These are phyloP conservation scores for Ramazzottius varieornatus DNA, from an alignment of 2,888 invertebrate genomes.

Conservation along the genomic window DNA sequence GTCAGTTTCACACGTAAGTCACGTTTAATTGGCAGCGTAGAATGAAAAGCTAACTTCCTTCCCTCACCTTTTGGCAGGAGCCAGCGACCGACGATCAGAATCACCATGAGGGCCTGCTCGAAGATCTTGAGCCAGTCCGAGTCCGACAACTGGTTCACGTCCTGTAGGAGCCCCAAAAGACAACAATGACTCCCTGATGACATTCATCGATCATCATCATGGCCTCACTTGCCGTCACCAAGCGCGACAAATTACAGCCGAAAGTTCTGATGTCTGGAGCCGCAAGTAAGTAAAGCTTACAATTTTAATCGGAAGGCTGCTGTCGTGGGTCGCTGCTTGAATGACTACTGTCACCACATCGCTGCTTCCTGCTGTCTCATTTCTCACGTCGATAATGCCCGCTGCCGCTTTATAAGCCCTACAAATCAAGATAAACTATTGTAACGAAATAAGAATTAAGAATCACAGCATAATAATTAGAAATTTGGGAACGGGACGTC, in stretches of 20 bases:
- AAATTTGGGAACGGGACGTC: neutral
- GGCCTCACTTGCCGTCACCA: neutral
- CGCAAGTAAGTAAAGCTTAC: neutral
- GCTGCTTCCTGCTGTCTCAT: neutral
- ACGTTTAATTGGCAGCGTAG: neutral
- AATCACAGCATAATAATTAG: too few relatives aligned
- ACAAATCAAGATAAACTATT: too few relatives aligned
- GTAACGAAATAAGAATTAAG: too few relatives aligned
- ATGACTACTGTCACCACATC: too few relatives aligned
- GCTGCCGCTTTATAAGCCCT: neutral
- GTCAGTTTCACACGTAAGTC: constrained; percentile 9
- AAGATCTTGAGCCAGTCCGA: constrained; percentile 8
- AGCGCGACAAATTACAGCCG: too few relatives aligned
- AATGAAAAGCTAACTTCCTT: neutral
- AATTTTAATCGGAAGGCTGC: neutral
- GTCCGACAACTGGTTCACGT: neutral
- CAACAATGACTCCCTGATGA: neutral
- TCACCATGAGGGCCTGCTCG: constrained; percentile 13
- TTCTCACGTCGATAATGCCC: neutral
- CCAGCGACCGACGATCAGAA: constrained; percentile 21
- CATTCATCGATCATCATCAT: neutral
- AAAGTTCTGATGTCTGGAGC: neutral
- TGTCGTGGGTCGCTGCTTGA: neutral
- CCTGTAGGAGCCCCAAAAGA: neutral
- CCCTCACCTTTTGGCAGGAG: constrained; percentile 16